These are phyloP conservation scores for Emys orbicularis DNA, from an alignment of 2,797 vertebrate species.

Conservation along the genomic window DNA sequence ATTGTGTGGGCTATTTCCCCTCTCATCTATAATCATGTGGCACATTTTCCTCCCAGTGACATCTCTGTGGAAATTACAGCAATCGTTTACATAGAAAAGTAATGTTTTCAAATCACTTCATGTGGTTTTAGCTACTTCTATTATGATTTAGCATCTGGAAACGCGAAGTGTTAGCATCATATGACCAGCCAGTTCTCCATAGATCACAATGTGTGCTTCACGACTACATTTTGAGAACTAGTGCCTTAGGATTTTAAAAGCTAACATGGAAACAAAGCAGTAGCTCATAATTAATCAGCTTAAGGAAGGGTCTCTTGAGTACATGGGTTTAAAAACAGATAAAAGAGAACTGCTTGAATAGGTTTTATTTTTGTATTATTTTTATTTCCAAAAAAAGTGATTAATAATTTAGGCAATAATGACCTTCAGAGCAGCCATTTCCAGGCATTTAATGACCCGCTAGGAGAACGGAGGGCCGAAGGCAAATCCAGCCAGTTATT, in stretches of 20 bases:
- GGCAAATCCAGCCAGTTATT: background rate
- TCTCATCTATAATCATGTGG: background rate
- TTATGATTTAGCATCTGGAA: background rate
- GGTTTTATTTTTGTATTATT: background rate
- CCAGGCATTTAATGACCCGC: background rate
- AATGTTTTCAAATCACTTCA: background rate
- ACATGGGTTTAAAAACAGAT: background rate
- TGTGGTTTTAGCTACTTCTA: background rate
- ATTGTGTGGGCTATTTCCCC: background rate
- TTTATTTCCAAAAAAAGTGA: background rate
- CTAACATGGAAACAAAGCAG: background rate
- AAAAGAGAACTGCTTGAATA: background rate
- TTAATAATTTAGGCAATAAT: background rate
- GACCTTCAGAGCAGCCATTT: rapidly evolving
- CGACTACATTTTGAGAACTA: background rate
- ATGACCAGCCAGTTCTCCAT: background rate
- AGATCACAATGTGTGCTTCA: background rate
- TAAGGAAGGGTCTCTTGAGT: background rate
- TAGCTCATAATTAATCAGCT: background rate
- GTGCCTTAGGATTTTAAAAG: no score
- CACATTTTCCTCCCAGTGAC: background rate
- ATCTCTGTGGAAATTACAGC: slow-evolving; percentile 19
- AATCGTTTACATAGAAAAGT: background rate
- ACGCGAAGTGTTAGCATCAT: background rate
- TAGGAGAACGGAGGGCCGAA: background rate